Evolutionary conservation across 2,113 vertebrate species (phyloP), one percentile per base, ranked within the genome.

Genomic region (Oncorhynchus gorbuscha): DNA sequence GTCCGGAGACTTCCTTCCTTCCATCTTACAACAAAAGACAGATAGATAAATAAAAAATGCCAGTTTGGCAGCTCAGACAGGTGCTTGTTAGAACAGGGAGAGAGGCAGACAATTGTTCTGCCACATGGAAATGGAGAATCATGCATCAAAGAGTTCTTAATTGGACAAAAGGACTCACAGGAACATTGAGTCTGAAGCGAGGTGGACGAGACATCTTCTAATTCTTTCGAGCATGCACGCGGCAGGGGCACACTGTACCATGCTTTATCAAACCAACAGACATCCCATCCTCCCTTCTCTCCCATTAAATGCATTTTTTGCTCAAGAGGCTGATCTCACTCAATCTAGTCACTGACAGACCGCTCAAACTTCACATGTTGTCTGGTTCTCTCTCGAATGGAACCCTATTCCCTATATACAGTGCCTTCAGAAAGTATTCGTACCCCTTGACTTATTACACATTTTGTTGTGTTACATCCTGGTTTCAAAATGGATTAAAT

Each of bases 131-230:
- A 88, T 55, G 71, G 58, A 88, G 55, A 9, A 82, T 76, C 74
- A 84, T 79, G 69, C 77, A 78, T 87, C 82, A 77, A 81, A 79
- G n/a, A 76, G 70, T 77, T 72, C 80, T 83, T 89, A 88, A 86
- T 84, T 89, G 81, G 76, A 81, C 80, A 18, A 77, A 79, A 61
- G 35, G 83, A 79, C 75, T 67, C 35, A 1, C 69, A 77, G 75
- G 82, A 83, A 72, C 69, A 68, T 64, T 2, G 51, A 77, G 61
- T 81, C 28, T 76, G 70, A 59, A 65, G 67, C 28, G 49, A 71
- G 74, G 65, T 78, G 69, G 75, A 79, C 72, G 65, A 59, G 49
- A 18, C 55, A 45, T 61, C 26, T 68, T 77, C 61, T 71, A 48
- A 30, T 78, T 83, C 79, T 75, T 81, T n/a, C 65, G 20, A 82